Evolutionary conservation across 2,888 invertebrate species (phyloP), one percentile per base, ranked within the genome.

Genomic region (Theretra japonica): DNA sequence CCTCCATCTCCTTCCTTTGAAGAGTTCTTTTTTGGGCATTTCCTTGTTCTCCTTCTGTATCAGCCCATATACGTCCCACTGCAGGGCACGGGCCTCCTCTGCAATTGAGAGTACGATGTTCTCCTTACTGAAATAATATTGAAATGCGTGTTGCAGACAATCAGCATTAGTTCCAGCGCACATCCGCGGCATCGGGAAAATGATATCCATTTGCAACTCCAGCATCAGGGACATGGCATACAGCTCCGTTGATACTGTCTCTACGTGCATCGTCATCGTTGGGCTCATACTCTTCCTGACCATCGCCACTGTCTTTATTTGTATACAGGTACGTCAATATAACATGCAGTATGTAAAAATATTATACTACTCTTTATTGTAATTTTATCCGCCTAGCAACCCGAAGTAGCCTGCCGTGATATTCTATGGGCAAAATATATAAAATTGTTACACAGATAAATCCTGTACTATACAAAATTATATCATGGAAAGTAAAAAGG

Each of bases 191-290:
- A 92, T 98, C 0, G 95, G 96, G 72, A 97, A 97, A 88, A 92
- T 98, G 77, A 93, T 96, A 74, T 94, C 95, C 17, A 95, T 96
- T 76, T 92, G 96, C 73, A 97, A 97, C 85, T 87, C 90, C 2
- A 95, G 95, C 74, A 83, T 97, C 25, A 96, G 96, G 6, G 94
- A 95, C 62, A 91, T 95, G 70, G 93, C 98, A 0, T 96, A 96
- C 84, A 96, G 96, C 25, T 97, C 97, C 0, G 96, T 98, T 57
- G 98, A 99, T 90, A 96, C 98, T 0, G 97, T 98, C 2, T 97
- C 98, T 7, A 97, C 97, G 68, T 96, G 97, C 77, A 95, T 98
- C 71, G 97, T 99, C 80, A 98, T 99, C 76, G 94, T 97, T 70
- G 96, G 97, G n/a, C 95, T 99, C 70, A 95, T 99, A 71, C 86